phyloP scores from a whole-genome alignment of 2,113 vertebrate species.

The Chaetodon auriga region DNA sequence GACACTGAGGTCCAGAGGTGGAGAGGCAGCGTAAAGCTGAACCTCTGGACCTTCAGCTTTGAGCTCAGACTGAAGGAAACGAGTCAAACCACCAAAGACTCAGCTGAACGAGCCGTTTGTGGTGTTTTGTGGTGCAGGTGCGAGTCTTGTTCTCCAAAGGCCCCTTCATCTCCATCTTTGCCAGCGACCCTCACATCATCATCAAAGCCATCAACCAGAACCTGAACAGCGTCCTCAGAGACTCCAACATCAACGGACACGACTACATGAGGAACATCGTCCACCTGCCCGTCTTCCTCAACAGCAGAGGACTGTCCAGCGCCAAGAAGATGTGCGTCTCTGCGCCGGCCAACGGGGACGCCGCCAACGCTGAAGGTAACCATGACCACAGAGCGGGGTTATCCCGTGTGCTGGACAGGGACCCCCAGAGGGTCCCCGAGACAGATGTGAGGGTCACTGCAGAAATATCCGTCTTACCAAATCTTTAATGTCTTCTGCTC shows the following conservation, averaged over 20 bases:
- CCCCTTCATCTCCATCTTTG: conserved; percentile 97
- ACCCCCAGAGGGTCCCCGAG: too few relatives aligned
- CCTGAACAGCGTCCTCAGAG: conserved; percentile 94
- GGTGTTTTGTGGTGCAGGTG: conserved; percentile 82
- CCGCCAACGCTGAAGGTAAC: conserved; percentile 81
- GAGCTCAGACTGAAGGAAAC: too few relatives aligned
- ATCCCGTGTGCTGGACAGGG: too few relatives aligned
- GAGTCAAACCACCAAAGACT: too few relatives aligned
- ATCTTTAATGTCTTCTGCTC: too few relatives aligned
- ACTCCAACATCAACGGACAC: conserved; percentile 98
- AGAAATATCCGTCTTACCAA: too few relatives aligned
- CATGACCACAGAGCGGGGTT: not conserved
- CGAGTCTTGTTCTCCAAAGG: conserved; percentile 96
- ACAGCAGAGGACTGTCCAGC: conserved; percentile 92
- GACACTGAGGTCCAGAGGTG: too few relatives aligned
- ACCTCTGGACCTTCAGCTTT: too few relatives aligned
- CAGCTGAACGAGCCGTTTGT: too few relatives aligned
- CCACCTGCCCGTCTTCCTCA: conserved; percentile 96
- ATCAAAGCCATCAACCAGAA: conserved; percentile 99
- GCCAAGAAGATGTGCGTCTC: conserved; percentile 88
- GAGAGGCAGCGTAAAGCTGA: too few relatives aligned
- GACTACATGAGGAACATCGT: conserved; percentile 99
- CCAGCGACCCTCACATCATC: conserved; percentile 98
- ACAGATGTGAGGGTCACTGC: too few relatives aligned
- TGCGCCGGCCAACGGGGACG: conserved; percentile 89